Evolutionary conservation across 2,888 invertebrate genomes (phyloP).

Genomic region (Aquatica leii): DNA sequence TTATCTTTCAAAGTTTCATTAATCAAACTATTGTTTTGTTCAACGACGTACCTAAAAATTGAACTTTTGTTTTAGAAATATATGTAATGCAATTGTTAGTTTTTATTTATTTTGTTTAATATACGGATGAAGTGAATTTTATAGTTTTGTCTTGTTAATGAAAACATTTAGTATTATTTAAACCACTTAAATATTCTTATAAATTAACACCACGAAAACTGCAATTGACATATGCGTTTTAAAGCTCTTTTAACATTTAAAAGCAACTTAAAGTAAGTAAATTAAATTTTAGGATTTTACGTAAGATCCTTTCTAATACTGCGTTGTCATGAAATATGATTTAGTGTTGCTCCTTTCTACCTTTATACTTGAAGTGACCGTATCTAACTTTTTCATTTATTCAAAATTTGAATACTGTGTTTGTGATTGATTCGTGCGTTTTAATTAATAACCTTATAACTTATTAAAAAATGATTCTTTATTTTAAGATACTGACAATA

Average conservation of each 20-base stretch:
- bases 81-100: not conserved
- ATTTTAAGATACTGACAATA: too few relatives aligned
- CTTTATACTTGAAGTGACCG: not conserved
- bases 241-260: constrained; percentile 1
- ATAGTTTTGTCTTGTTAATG: too few relatives aligned
- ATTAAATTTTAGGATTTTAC: constrained; percentile 11
- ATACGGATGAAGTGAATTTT: too few relatives aligned
- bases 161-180: too few relatives aligned
- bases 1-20: constrained; percentile 7
- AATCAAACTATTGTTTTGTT: constrained; percentile 4
- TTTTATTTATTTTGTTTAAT: not conserved
- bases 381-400: not conserved
- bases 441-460: too few relatives aligned
- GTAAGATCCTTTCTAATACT: constrained; percentile 11
- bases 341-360: not conserved
- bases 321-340: constrained; percentile 13
- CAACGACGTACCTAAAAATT: not conserved
- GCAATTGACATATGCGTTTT: not conserved
- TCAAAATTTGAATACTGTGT: not conserved
- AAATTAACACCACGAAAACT: too few relatives aligned
- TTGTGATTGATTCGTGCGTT: too few relatives aligned
- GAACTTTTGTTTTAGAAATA: constrained; percentile 2
- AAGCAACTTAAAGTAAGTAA: constrained; percentile 4
- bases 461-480: too few relatives aligned
- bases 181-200: too few relatives aligned